Evolutionary conservation across 2,113 vertebrate species (phyloP).

Genomic region (Pseudopodoces humilis): DNA sequence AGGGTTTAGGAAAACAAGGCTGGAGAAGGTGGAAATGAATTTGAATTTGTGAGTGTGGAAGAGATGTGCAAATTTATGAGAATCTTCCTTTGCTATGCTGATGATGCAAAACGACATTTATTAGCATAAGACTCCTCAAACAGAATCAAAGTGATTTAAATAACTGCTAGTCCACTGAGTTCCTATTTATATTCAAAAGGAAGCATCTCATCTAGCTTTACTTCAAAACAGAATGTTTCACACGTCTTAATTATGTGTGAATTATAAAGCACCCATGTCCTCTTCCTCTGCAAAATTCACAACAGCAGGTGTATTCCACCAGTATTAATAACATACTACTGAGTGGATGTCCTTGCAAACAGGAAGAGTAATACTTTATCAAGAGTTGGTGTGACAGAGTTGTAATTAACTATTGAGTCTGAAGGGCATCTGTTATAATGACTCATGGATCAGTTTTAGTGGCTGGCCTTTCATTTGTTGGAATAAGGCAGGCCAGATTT

Average conservation of each 20-base stretch:
- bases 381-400: not conserved
- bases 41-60: not conserved
- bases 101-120: not conserved
- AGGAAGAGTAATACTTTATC: not conserved
- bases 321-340: not conserved
- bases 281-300: not conserved
- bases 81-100: not conserved
- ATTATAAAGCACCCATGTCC: not conserved
- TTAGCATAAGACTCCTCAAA: not conserved
- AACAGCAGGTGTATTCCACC: not conserved
- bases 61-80: not conserved
- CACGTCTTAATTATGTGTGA: not conserved
- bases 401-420: not conserved
- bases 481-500: not conserved
- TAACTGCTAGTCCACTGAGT: not conserved
- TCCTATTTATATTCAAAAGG: not conserved
- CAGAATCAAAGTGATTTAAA: conserved; percentile 8
- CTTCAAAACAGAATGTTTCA: not conserved
- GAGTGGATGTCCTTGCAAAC: not conserved
- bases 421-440: not conserved
- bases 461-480: not conserved
- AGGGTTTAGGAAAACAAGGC: not conserved
- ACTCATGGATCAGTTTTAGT: not conserved
- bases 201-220: not conserved
- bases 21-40: not conserved